Evolutionary conservation across 1,140 invertebrate species (phyloP).

Genomic region (Himalopsyche phryganea): DNA sequence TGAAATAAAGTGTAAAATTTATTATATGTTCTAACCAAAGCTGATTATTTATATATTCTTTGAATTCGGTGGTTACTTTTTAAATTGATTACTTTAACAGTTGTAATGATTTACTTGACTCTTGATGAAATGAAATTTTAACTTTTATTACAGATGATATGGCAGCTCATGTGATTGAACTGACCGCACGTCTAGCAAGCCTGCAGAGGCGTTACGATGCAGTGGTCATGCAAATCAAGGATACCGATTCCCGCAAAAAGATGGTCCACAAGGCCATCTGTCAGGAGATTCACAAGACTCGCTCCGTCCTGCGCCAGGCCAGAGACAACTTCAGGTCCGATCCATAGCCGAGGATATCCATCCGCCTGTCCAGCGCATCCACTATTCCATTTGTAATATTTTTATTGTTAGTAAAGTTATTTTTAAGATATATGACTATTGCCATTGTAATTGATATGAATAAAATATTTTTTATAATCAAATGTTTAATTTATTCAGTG

Average conservation of each 20-base stretch:
- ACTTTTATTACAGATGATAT: constrained; percentile 47
- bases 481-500: too few species aligned
- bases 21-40: too few species aligned
- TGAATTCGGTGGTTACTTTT: too few species aligned
- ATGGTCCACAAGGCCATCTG: constrained; percentile 60
- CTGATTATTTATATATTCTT: too few species aligned
- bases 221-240: constrained; percentile 54
- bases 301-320: constrained; percentile 58
- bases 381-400: constrained; percentile 7
- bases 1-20: too few species aligned
- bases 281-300: constrained; percentile 61
- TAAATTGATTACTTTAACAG: too few species aligned
- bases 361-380: background rate
- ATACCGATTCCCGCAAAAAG: constrained; percentile 56
- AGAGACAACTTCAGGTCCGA: constrained; percentile 42
- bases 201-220: constrained; percentile 58
- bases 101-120: too few species aligned
- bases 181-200: constrained; percentile 54
- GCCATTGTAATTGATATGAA: background rate
- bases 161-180: constrained; percentile 55
- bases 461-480: background rate
- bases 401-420: background rate
- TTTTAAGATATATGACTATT: background rate
- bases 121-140: too few species aligned
- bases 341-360: background rate